Conservation (phyloP, 2,113 vertebrate genomes). For the Nannobrachium achirus region DNA sequence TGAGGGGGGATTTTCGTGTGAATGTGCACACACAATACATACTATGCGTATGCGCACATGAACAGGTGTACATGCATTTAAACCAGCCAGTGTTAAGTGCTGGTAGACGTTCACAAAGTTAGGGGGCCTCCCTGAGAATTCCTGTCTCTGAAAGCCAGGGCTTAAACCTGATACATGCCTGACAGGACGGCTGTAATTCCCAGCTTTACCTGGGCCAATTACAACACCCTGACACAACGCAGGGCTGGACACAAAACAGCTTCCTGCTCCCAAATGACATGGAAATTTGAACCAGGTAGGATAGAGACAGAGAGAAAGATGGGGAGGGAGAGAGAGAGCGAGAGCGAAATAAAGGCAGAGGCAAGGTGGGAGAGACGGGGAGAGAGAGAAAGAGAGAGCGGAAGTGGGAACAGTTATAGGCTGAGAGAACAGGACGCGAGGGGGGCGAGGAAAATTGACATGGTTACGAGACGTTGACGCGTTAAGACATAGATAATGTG, state of each 20-base stretch:
- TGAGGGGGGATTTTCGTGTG: too few relatives aligned
- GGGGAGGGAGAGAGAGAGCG: conserved; percentile 8
- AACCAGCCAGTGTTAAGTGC: conserved; percentile 11
- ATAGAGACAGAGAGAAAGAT: conserved; percentile 5
- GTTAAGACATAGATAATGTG: conserved; percentile 4
- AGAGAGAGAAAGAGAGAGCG: neutral
- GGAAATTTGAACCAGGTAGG: conserved; percentile 64
- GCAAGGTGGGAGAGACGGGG: neutral
- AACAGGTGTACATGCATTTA: too few relatives aligned
- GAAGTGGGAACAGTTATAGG: neutral
- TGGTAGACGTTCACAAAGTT: conserved; percentile 51
- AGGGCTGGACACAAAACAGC: conserved; percentile 28
- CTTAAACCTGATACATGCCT: conserved; percentile 76
- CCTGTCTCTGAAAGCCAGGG: conserved; percentile 65
- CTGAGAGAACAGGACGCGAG: conserved; percentile 14
- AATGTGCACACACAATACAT: too few relatives aligned
- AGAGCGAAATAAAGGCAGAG: neutral
- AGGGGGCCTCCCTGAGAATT: conserved; percentile 59
- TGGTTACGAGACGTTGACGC: conserved; percentile 14
- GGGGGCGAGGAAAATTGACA: conserved; percentile 13
- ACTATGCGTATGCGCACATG: too few relatives aligned
- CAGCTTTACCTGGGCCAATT: conserved; percentile 74
- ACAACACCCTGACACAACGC: conserved; percentile 48
- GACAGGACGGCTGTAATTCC: conserved; percentile 69
- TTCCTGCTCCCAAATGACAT: conserved; percentile 66